Base-by-base conservation (phyloP, 2,113 vertebrate species). In the Thymallus thymallus region DNA sequence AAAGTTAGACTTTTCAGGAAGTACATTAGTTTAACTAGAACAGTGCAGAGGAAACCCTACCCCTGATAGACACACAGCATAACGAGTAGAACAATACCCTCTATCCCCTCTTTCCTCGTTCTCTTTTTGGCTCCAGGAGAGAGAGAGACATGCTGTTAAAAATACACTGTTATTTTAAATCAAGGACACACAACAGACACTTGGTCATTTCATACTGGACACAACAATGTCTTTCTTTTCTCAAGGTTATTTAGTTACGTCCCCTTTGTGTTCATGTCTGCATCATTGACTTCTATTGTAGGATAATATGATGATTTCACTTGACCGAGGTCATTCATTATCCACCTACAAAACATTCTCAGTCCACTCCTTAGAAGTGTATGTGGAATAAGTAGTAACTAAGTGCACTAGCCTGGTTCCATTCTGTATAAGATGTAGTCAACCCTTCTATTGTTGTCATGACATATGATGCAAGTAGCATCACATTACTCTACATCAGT, bases 251-350 rank as follows among this genome's bases (percentile, higher is more conserved):
- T 87, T 84, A 77, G 79, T 82, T 72, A 86, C 7, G 84, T 81
- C 83, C 70, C 89, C 85, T 83, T 69, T 87, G 85, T 88, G 90
- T 76, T 91, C 80, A 88, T 87, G 48, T 51, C 16, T 51, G 18
- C 5, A 51, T 51, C 83, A 72, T 78, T 82, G 77, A 81, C 85
- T 79, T 91, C 90, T 90, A 87, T 48, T 69, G 51, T 6, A 18
- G 85, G 75, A 79, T 22, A 24, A 22, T 60, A 22, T 9, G 23
- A 64, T 26, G 3, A 30, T 24, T 64, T 29, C 13, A 64, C 26
- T 61, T 64, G 7, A 9, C 56, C 7, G 18, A 7, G 56, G 16
- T 60, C n/a, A 22, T 60, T 60, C 56, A 22, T 60, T 16, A 60
- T 60, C 56, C 16, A 51, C 14, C 48, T 16, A 18, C 4, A 14